Evolutionary conservation across 2,797 vertebrate species (phyloP).

Genomic region (Amphiprion clarkii): DNA sequence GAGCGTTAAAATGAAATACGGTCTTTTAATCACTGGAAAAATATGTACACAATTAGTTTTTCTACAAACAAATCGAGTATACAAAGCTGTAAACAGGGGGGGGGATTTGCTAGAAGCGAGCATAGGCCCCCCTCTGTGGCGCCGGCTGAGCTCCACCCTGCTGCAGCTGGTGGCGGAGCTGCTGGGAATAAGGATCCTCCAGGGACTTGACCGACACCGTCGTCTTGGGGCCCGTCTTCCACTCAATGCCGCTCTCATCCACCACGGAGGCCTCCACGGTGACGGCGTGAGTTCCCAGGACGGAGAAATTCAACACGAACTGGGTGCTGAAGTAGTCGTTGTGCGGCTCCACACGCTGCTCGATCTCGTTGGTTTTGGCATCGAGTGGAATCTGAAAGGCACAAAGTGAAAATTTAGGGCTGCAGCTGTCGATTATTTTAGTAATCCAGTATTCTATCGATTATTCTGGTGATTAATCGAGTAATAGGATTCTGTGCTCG

Average conservation of each 20-base stretch:
- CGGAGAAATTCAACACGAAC: constrained; percentile 94
- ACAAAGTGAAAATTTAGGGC: not conserved
- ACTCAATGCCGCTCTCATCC: constrained; percentile 93
- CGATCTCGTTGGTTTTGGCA: constrained; percentile 93
- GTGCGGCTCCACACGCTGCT: constrained; percentile 96
- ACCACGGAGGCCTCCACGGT: constrained; percentile 96
- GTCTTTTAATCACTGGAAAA: constrained; percentile 67
- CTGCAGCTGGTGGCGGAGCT: constrained; percentile 94
- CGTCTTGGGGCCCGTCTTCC: constrained; percentile 96
- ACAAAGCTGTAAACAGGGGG: not conserved
- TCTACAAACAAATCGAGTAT: constrained; percentile 16
- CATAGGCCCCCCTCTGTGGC: constrained; percentile 88
- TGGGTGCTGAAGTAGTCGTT: constrained; percentile 99
- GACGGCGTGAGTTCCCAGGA: constrained; percentile 93
- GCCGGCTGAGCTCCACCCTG: constrained; percentile 82
- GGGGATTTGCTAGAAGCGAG: constrained; percentile 84
- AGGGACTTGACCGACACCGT: constrained; percentile 94
- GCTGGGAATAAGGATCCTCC: constrained; percentile 97
- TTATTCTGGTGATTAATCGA: no score
- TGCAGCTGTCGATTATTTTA: no score
- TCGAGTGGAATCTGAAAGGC: constrained; percentile 89
- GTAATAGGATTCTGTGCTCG: no score
- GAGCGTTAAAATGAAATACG: constrained; percentile 22
- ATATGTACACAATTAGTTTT: constrained; percentile 52
- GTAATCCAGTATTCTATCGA: no score